Percentiles rank a stretch among this genome's conserved stretches.
phyloP scores from a whole-genome alignment of 2,888 invertebrate species.

The Bellardia bayeri region DNA sequence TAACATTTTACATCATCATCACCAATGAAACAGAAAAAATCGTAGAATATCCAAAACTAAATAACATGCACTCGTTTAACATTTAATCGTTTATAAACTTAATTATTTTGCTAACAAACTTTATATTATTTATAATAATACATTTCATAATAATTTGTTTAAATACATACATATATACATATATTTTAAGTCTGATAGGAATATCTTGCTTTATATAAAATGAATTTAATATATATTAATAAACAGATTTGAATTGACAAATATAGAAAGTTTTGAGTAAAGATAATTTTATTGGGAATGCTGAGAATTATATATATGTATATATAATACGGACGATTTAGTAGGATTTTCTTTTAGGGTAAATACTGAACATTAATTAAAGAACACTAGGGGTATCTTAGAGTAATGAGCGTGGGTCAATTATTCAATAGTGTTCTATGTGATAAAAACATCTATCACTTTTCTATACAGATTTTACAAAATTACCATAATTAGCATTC shows the following conservation, averaged over 20 bases:
- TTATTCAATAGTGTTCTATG: neutral
- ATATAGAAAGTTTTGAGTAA: neutral
- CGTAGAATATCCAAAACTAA: neutral
- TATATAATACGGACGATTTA: neutral
- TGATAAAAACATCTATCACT: slow-evolving; percentile 8
- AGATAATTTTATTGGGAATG: neutral
- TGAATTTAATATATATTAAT: neutral
- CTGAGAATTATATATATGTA: neutral
- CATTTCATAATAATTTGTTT: too few relatives aligned
- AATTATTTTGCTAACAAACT: too few relatives aligned
- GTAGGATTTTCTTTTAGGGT: neutral
- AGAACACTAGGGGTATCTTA: neutral
- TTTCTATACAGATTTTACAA: too few relatives aligned
- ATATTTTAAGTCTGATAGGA: neutral
- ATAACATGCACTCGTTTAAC: too few relatives aligned
- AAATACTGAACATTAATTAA: neutral
- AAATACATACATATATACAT: neutral
- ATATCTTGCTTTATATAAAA: neutral
- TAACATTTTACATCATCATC: neutral
- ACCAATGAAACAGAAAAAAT: neutral
- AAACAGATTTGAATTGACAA: neutral
- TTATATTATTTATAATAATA: too few relatives aligned
- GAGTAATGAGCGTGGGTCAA: neutral
- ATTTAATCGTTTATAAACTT: too few relatives aligned
- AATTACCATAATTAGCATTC: neutral